Evolutionary conservation across 2,797 vertebrate species (phyloP), one percentile per base, ranked within the genome.

Genomic region (Erpetoichthys calabaricus): DNA sequence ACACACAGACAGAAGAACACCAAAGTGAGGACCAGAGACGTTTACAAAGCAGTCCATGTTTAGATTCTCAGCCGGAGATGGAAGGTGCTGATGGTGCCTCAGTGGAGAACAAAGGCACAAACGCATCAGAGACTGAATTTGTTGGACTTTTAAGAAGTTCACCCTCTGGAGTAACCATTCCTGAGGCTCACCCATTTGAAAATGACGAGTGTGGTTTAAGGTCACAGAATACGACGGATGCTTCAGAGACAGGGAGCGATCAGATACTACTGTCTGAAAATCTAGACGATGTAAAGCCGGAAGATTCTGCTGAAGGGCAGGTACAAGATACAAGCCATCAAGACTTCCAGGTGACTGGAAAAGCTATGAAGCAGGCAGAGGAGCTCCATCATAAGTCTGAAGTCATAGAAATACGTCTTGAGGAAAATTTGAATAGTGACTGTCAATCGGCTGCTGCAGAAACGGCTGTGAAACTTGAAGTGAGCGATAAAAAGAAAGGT

Each of bases 401-500:
- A 55, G 45, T 57, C 42, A 57, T 51, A 53, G 49, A 61, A 5
- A 60, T 7, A 2, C 45, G 50, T 49, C 5, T 56, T 60, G 42
- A 55, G 43, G 7, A 47, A 59, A 47, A n/a, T 58, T 3, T 42
- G 65, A 53, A 68, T 61, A 53, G 80, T 79, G 10, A 65, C 61
- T 43, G 59, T 7, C 6, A 7, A 9, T 47, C 1, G 60, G 60
- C 53, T 47, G n/a, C 59, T 2, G 59, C 67, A 3, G 75, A 77
- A 25, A 49, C 62, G 1, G 60, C 65, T 2, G 58, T 63, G 45
- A 80, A 71, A 71, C 55, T 70, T 60, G 57, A 69, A 56, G 5
- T 61, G 6, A 70, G 71, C 55, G 76, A 73, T 53, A 81, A 75
- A 65, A 83, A 65, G 62, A 88, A 73, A 75, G 76, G 84, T 86